Evolutionary conservation across 2,113 vertebrate genomes (phyloP), one percentile per base, ranked within the genome.

Genomic region (Mesocricetus auratus): DNA sequence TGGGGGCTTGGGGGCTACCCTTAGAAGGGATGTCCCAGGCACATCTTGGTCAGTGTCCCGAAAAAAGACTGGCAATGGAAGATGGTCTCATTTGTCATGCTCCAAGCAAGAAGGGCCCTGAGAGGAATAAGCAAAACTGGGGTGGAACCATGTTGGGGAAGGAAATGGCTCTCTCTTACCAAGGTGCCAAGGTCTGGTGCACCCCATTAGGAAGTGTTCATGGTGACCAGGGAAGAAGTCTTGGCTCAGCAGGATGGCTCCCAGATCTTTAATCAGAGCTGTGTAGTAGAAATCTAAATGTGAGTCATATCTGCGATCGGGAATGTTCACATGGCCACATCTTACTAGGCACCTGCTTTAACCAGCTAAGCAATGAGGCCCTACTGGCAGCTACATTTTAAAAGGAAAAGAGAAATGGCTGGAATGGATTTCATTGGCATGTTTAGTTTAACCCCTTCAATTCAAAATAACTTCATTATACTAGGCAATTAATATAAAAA

Each of bases 371-470:
- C 45, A 50, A 36, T 15, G 17, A 86, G 9, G 42, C 17, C 62
- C 9, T 66, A 68, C 36, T 22, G 56, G 47, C 56, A 91, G 86
- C 9, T 50, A 74, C 33, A 24, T 60, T 93, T 50, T 33, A 47
- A 79, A 74, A 86, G 47, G 33, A 24, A 69, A 94, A 94, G 42
- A 73, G 77, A 96, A 93, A 95, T 47, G 78, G 71, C 71, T 33
- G 50, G 56, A 82, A 86, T 92, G 42, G 81, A 74, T 74, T 95
- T 94, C 81, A 87, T 81, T 68, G 78, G 50, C 42, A 75, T 39
- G 69, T 85, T 96, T 75, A 66, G 92, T 89, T 79, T 95, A 79
- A 96, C 58, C 15, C n/a, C 36, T 17, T 74, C 24, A 31, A 77
- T 85, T 68, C n/a, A 92, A 91, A 90, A 83, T 29, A 79, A 33